Percentiles rank a stretch among this genome's conserved stretches.
These are phyloP conservation scores for Proteles cristata DNA, from an alignment of 2,113 vertebrate genomes.

Conservation along the genomic window DNA sequence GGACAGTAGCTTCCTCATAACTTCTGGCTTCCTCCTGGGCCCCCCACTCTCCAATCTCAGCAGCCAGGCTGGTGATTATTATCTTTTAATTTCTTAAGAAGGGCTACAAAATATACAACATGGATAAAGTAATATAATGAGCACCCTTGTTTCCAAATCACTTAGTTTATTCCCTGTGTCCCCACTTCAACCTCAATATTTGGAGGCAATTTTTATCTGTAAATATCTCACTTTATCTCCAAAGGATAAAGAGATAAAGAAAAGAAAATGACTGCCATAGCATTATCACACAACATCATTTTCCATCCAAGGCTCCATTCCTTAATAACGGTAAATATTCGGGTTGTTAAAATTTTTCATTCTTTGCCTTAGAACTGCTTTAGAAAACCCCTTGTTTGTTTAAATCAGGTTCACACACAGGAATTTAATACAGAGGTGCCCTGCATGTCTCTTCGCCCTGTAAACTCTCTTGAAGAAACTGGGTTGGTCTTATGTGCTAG, in stretches of 20 bases:
- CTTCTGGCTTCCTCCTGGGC: neutral
- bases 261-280: neutral
- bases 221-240: neutral
- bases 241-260: neutral
- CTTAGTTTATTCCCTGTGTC: neutral
- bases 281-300: neutral
- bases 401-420: neutral
- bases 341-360: neutral
- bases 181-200: neutral
- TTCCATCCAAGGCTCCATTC: neutral
- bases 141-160: too few relatives aligned
- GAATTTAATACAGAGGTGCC: neutral
- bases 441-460: neutral
- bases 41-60: neutral
- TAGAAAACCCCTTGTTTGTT: neutral
- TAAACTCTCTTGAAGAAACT: neutral
- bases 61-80: neutral
- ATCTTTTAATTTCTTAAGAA: neutral
- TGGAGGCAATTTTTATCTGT: neutral
- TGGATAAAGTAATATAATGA: neutral
- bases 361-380: neutral
- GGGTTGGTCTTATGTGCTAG: neutral
- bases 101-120: neutral
- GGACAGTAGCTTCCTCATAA: neutral
- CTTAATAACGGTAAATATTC: too few relatives aligned